A percentile compares a stretch with the other conserved stretches of the same genome.
These are phyloP conservation scores for Ophioninae sp. DNA, from an alignment of 2,888 invertebrate genomes.

Conservation along the genomic window DNA sequence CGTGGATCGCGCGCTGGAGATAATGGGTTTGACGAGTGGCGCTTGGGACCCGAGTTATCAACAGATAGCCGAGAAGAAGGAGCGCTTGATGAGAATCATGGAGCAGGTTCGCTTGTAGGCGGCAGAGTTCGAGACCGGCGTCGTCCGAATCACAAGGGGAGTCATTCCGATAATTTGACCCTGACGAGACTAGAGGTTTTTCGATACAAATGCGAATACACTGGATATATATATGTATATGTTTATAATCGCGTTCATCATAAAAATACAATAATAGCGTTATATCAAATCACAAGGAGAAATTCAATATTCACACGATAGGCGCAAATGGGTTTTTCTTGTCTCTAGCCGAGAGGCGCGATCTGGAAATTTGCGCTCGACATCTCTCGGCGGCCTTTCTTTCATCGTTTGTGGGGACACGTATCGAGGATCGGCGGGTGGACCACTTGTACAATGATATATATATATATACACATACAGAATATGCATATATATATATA, in stretches of 20 bases:
- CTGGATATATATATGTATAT: constrained; percentile 70
- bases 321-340: constrained; percentile 71
- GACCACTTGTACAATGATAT: constrained; percentile 42
- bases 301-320: constrained; percentile 78
- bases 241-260: constrained; percentile 79
- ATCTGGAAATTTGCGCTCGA: constrained; percentile 8
- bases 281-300: constrained; percentile 80
- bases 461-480: no score
- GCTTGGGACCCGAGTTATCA: constrained; percentile 82
- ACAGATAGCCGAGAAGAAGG: constrained; percentile 81
- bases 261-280: constrained; percentile 80
- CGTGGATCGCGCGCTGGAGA: constrained; percentile 82
- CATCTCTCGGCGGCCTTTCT: constrained; percentile 25
- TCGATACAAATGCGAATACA: background rate
- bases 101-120: constrained; percentile 65
- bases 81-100: constrained; percentile 79
- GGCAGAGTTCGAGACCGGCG: background rate
- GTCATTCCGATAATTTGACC: background rate
- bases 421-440: constrained; percentile 42
- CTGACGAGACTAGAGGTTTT: background rate
- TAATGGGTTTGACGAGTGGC: constrained; percentile 83
- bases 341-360: constrained; percentile 29
- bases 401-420: constrained; percentile 37
- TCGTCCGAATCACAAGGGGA: background rate
- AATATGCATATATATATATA: background rate